Evolutionary conservation across 1,140 invertebrate genomes (phyloP), one percentile per base, ranked within the genome.

Genomic region (Drosophila neocordata): DNA sequence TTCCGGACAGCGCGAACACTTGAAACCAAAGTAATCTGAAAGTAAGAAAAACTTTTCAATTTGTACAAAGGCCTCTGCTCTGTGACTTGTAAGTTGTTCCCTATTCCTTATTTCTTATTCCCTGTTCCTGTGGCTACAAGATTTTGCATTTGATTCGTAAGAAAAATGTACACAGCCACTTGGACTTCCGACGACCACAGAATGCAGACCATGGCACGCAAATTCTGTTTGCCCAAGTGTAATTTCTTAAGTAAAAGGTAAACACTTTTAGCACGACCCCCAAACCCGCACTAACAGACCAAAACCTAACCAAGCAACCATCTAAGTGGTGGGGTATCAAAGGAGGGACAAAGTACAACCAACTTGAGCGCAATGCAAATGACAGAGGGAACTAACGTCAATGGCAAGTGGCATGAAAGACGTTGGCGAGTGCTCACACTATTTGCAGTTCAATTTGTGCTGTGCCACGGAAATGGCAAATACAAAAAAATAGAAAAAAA

Each of bases 231-330:
- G 73, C 81, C 59, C 69, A 84, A 89, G 87, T 83, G 87, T 90
- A 90, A 90, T 90, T 90, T 90, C 87, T 90, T 90, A 90, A 90
- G 87, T 90, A 89, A 90, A 90, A 90, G 82, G 87, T 90, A 90
- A 90, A 90, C 87, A 90, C 85, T 90, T 89, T 74, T 77, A 73
- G 77, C 79, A 81, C 65, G 41, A 48, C 13, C 41, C 41, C 15
- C 41, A 44, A 52, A 34, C 4, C 59, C 34, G 4, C n/a, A n/a
- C n/a, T n/a, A n/a, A n/a, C n/a, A n/a, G n/a, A n/a, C n/a, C 22
- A 24, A 24, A 24, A n/a, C 13, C 38, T 15, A 41, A 41, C 41
- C 41, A 44, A 44, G 12, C 12, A 38, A 13, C 37, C 37, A 38
- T 31, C 6, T 31, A 13, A 38, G 37, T 13, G 15, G 41, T 18